Conservation (phyloP, 2,888 invertebrate species). For the Willowsia nigromaculata region DNA sequence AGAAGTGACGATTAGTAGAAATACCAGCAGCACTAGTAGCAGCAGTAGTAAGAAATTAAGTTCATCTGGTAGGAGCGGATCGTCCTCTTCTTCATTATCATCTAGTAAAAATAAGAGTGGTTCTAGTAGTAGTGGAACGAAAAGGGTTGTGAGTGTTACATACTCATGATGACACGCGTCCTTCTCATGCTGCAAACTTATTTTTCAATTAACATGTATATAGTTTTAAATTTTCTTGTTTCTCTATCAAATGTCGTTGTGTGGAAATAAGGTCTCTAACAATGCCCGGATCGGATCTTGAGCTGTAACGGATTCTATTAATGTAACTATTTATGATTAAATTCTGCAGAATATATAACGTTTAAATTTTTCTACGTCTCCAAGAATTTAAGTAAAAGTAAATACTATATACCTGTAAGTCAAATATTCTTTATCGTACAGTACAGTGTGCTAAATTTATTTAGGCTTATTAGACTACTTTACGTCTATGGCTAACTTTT, state of each 20-base stretch:
- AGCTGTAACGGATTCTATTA: too few relatives aligned
- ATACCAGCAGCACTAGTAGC: too few relatives aligned
- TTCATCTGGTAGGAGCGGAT: slow-evolving; percentile 12
- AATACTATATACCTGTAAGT: too few relatives aligned
- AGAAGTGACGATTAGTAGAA: slow-evolving; percentile 9
- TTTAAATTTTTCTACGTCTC: too few relatives aligned
- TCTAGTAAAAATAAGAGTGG: slow-evolving; percentile 48
- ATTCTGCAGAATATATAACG: too few relatives aligned
- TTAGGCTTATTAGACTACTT: too few relatives aligned
- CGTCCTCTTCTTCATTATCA: neutral
- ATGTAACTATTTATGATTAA: too few relatives aligned
- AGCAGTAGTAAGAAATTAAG: slow-evolving; percentile 40
- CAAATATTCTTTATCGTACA: too few relatives aligned
- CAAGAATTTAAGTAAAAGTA: too few relatives aligned
- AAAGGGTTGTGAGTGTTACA: slow-evolving; percentile 60
- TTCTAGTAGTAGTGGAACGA: slow-evolving; percentile 36
- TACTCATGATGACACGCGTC: slow-evolving; percentile 57
- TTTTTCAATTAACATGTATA: neutral
- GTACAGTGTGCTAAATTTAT: too few relatives aligned
- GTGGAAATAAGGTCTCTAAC: neutral
- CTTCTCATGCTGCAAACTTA: neutral
- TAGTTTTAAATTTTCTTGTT: neutral
- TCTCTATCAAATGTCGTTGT: neutral
- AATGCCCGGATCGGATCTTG: neutral
- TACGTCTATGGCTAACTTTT: too few relatives aligned